Base-by-base conservation (phyloP, 2,888 invertebrate genomes). In the Chalcis sispes region DNA sequence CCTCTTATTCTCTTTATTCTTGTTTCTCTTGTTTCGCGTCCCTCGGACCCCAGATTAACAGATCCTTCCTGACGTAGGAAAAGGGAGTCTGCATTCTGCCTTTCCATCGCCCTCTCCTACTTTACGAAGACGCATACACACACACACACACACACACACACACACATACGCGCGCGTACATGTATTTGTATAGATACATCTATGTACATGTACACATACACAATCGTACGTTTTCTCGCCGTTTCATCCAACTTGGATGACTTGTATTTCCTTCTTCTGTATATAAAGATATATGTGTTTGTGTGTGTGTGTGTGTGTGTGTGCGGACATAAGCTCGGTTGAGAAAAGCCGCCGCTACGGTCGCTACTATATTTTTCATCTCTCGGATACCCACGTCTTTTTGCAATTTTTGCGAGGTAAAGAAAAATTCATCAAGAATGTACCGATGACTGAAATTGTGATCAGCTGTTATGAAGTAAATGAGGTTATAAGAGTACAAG, bases 181-280 rank as follows among this genome's bases (percentile, higher is more conserved):
- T 59, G 18, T 59, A 62, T 25, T 29, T 58, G 18, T 58, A 32
- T 13, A 56, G 29, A 58, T n/a, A 32, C n/a, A n/a, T n/a, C n/a
- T n/a, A n/a, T 3, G 13, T 5, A 27, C n/a, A n/a, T 13, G n/a
- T 54, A 18, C 18, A 40, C 27, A 13, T 27, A 42, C 65, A n/a
- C 23, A 40, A n/a, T n/a, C n/a, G 50, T 32, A 27, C 46, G 18
- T 42, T 46, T 29, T 23, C 46, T 27, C 61, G 18, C 40, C 40
- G 46, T 40, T 54, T 75, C 79, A 77, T 77, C 69, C 64, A 79
- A 79, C 80, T 66, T 76, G 71, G 75, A 75, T 80, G 77, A 79
- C 80, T 80, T 76, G 77, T 77, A 75, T 79, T 79, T 18, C 56
- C 58, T 75, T n/a, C n/a, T n/a, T n/a, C n/a, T n/a, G n/a, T n/a